Percentiles rank a stretch among this genome's conserved stretches.
Conservation (phyloP, 1,140 invertebrate species). For the Hylaeus anthracinus region DNA sequence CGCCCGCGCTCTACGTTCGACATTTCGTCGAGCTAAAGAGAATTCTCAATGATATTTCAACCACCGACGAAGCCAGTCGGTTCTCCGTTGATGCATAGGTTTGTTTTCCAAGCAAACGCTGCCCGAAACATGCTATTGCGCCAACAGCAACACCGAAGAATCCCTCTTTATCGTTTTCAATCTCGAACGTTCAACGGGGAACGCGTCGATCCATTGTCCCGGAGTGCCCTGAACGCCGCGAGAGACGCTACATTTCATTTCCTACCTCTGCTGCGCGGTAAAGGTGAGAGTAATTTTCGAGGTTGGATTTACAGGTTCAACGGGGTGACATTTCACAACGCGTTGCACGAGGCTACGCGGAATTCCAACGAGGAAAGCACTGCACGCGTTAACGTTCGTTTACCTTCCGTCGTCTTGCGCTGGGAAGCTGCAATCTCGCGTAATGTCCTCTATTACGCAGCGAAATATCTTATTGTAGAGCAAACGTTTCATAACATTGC, state of each 20-base stretch:
- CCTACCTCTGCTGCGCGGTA: neutral
- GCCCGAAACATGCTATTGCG: neutral
- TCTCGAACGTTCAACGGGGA: neutral
- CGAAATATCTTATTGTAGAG: too few species aligned
- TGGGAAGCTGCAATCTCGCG: neutral
- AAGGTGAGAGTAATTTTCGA: neutral
- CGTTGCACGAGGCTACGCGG: neutral
- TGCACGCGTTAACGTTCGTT: neutral
- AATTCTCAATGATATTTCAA: conserved; percentile 29
- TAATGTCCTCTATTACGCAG: too few species aligned
- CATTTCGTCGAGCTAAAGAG: neutral
- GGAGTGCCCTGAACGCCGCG: neutral
- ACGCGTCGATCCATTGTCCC: neutral
- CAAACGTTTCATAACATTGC: too few species aligned
- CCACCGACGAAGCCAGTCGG: neutral
- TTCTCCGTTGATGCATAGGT: conserved; percentile 16
- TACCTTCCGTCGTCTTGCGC: neutral
- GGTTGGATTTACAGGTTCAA: neutral
- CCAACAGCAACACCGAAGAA: conserved; percentile 12
- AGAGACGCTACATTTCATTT: neutral
- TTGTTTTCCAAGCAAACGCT: conserved; percentile 24
- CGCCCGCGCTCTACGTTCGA: too few species aligned
- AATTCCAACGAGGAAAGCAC: neutral
- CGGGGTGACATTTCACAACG: neutral
- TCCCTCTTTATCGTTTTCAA: neutral